phyloP scores from a whole-genome alignment of 2,113 vertebrate species.

The Oxyura jamaicensis region DNA sequence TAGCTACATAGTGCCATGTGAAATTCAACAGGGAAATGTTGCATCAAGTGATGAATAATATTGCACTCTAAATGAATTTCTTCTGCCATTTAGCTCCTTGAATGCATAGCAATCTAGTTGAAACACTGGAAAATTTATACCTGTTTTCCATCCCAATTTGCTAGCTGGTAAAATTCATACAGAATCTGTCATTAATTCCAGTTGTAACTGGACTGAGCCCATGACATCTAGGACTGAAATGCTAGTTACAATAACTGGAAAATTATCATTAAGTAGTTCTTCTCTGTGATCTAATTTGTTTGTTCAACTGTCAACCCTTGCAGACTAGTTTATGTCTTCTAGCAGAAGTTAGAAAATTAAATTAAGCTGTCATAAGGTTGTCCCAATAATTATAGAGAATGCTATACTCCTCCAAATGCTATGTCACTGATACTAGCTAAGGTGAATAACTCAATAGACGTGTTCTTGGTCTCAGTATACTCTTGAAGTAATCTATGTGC shows the following conservation, averaged over 20 bases:
- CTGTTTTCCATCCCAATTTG: not conserved
- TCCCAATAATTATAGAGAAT: not conserved
- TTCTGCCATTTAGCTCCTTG: slow-evolving; percentile 17
- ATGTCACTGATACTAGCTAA: not conserved
- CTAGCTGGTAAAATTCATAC: not conserved
- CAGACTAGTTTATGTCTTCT: not conserved
- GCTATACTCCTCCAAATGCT: not conserved
- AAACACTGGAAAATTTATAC: not conserved
- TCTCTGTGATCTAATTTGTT: not conserved
- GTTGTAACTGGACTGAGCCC: not conserved
- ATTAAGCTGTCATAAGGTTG: not conserved
- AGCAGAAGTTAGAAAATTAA: not conserved
- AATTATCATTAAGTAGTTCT: not conserved
- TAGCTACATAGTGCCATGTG: not conserved
- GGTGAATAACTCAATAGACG: not conserved
- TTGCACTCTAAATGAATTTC: not conserved
- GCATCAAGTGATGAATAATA: slow-evolving; percentile 10
- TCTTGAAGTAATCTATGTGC: not conserved
- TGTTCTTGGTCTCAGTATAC: rapidly evolving
- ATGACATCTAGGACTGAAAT: not conserved
- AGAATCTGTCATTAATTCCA: not conserved
- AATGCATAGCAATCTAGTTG: not conserved
- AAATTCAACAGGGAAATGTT: slow-evolving; percentile 37
- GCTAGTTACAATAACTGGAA: not conserved
- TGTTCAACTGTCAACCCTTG: not conserved